Evolutionary conservation across 1,140 invertebrate genomes (phyloP).

Genomic region (Lasaia peninsularis): DNA sequence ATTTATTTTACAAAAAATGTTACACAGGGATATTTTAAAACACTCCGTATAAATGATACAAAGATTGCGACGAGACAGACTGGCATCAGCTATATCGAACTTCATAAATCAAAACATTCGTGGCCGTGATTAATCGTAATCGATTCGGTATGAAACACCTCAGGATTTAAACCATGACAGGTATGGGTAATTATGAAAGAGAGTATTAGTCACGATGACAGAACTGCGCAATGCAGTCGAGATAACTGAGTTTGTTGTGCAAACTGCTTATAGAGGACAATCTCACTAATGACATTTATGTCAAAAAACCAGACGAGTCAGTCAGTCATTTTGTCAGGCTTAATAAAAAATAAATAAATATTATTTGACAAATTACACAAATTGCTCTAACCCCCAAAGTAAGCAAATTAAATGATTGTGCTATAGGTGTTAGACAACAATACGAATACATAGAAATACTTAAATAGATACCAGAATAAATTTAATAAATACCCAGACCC

Average conservation of each 20-base stretch:
- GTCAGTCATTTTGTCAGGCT: too few species aligned
- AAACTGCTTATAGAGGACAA: background rate
- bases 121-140: constrained; percentile 62
- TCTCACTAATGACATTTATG: background rate
- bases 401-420: too few species aligned
- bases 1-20: too few species aligned
- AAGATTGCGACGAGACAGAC: constrained; percentile 29
- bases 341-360: too few species aligned
- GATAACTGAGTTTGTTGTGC: background rate
- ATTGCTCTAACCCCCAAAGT: too few species aligned
- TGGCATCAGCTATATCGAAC: constrained; percentile 27
- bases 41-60: constrained; percentile 3
- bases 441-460: too few species aligned
- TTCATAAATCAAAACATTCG: constrained; percentile 64
- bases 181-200: constrained; percentile 34
- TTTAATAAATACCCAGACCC: too few species aligned
- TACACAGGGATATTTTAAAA: background rate
- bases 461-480: too few species aligned
- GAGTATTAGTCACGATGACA: constrained; percentile 1
- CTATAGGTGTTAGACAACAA: too few species aligned
- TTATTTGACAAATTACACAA: too few species aligned
- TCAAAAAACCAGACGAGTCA: too few species aligned
- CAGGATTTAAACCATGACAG: constrained; percentile 38
- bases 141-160: constrained; percentile 29
- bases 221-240: background rate